Base-by-base conservation (phyloP, 2,113 vertebrate species). In the Nothoprocta pentlandii region DNA sequence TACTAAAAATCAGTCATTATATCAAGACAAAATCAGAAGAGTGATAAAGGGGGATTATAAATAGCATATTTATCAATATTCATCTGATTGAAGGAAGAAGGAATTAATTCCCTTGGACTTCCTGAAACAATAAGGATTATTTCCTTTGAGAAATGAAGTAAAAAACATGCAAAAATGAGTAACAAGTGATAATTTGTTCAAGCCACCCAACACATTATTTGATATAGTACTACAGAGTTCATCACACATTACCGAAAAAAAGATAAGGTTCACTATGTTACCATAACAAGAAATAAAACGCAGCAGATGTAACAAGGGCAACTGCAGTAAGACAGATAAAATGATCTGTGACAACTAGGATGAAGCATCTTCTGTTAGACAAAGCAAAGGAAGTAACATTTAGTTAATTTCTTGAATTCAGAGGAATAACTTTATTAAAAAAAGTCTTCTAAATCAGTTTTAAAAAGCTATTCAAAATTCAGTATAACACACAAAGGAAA, bases 121-220 rank as follows among this genome's bases (percentile, higher is more conserved):
- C 56, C 26, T 1, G 20, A 76, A 41, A 39, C 17, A 53, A 46
- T 20, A 66, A 78, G 3, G 20, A 63, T 76, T 16, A 34, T 67
- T 78, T 74, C 61, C 82, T 71, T 75, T n/a, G 36, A 79, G 79
- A 81, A 92, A 63, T 89, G 5, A 73, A 62, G 36, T 28, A 4
- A n/a, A 5, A 78, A 80, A 2, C 41, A 56, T 34, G 61, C 9
- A 69, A 80, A 53, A 17, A 32, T 47, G 20, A 49, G 42, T 36
- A 54, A 49, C 30, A 16, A 76, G 39, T 5, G n/a, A 79, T 13
- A 62, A 81, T 0, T 0, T 19, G 44, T 0, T n/a, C 46, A 1
- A 79, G 36, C 42, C 32, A 64, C 56, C 21, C 42, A 36, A 70
- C n/a, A 80, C 49, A 1, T 54, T 73, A 56, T 66, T 69, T 53